These are phyloP conservation scores for Helogale parvula DNA, from an alignment of 2,113 vertebrate species.

Conservation along the genomic window DNA sequence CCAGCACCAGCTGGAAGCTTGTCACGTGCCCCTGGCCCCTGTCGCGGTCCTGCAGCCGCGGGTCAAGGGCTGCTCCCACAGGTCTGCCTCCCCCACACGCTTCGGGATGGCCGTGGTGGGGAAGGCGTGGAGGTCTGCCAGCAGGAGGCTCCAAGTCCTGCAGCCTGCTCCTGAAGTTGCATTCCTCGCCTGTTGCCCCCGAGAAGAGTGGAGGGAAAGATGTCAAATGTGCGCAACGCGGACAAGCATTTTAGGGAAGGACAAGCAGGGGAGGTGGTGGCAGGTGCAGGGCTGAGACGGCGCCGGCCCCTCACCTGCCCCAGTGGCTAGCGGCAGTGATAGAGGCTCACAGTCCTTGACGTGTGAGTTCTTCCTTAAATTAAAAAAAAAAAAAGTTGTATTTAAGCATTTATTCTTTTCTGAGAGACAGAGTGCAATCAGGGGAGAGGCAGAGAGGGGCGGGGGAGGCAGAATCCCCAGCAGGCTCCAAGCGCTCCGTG, in stretches of 20 bases:
- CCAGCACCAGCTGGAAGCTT: too few species aligned
- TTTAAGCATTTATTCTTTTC: too few species aligned
- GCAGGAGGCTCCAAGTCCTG: background rate
- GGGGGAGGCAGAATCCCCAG: too few species aligned
- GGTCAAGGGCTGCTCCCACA: background rate
- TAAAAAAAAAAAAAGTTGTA: too few species aligned
- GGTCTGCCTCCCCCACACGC: accelerated
- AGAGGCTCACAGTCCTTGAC: background rate
- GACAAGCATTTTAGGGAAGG: too few species aligned
- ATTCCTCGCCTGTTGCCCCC: accelerated
- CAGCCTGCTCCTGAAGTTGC: accelerated
- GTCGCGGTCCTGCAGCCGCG: background rate
- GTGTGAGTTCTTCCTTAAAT: too few species aligned
- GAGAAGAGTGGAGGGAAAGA: too few species aligned
- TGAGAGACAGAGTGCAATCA: background rate
- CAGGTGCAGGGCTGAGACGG: too few species aligned
- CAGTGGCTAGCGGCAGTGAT: background rate
- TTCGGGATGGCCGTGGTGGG: background rate
- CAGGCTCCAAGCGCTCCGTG: too few species aligned
- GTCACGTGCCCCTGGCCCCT: accelerated
- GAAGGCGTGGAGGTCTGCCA: accelerated
- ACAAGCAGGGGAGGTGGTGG: background rate
- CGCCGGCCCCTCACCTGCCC: background rate
- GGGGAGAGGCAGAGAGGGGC: too few species aligned
- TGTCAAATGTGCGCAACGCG: accelerated